Base-by-base conservation (phyloP, 2,888 invertebrate species). In the Macrophya annulata region DNA sequence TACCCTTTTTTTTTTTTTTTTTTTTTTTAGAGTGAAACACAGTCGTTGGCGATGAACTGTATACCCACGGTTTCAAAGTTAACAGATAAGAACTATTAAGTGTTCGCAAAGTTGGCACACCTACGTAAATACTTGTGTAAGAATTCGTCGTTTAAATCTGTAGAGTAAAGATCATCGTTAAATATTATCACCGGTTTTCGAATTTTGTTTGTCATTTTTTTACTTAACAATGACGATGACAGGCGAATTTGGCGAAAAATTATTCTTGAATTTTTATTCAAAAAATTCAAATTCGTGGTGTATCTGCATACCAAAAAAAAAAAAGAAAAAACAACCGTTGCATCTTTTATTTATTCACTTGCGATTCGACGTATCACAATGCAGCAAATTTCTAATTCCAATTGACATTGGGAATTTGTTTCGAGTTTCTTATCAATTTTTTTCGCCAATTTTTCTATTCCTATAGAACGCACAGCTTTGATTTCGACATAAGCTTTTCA, bases 1-100 rank as follows among this genome's bases (percentile, higher is more conserved):
- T 71, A 15, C 15, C 37, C 10, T 40, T 40, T 40, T 17, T 31
- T 31, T 31, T 51, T 51, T 15, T 21, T n/a, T 65, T 15, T 6
- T 65, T 21, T n/a, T n/a, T n/a, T n/a, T n/a, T 12, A 10, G 48
- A 76, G 8, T n/a, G 48, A 48, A 76, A 45, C 17, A 48, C 43
- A 8, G 2, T n/a, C 71, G 71, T 71, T 6, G 71, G 71, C 71
- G 40, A 37, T 10, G 71, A 9, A 40, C 8, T n/a, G 55, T 55
- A n/a, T 55, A 62, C 48, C 43, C 37, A 48, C 48, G 43, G 74
- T 71, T 37, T 76, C 45, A 25, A 74, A 74, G 74, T 74, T 74
- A 10, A 74, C 25, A 21, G 74, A 74, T 74, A 74, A 74, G 74
- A 74, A 74, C 17, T 25, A 21, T 45, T 48, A 48, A 74, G 43